Conservation (phyloP, 2,888 invertebrate species). For the Unio pictorum region DNA sequence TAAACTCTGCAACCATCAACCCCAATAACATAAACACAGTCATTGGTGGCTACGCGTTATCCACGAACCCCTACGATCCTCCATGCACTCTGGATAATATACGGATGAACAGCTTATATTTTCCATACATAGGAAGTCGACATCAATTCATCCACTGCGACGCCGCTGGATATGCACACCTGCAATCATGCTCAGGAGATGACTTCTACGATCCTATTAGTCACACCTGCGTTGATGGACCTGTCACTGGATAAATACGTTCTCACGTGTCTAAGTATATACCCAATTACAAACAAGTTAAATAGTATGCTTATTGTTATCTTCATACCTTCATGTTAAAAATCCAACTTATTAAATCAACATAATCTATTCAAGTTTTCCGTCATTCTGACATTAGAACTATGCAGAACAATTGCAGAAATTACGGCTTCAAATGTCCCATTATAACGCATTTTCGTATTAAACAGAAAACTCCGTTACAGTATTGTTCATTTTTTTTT, state of each 20-base stretch:
- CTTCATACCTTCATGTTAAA: too few species aligned
- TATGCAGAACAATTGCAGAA: too few species aligned
- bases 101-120: constrained; percentile 19
- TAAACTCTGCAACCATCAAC: background rate
- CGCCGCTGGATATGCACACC: constrained; percentile 29
- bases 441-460: too few species aligned
- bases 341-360: too few species aligned
- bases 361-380: too few species aligned
- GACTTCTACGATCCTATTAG: constrained; percentile 55
- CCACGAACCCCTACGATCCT: background rate
- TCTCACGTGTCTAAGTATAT: too few species aligned
- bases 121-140: constrained; percentile 25
- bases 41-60: constrained; percentile 6
- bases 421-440: too few species aligned
- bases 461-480: too few species aligned
- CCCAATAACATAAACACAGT: constrained; percentile 14
- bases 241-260: constrained; percentile 34
- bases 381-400: too few species aligned
- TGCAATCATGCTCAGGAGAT: constrained; percentile 34
- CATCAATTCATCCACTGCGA: constrained; percentile 53
- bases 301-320: too few species aligned
- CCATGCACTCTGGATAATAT: constrained; percentile 40
- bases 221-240: constrained; percentile 65
- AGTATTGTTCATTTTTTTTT: too few species aligned
- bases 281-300: too few species aligned